Base-by-base conservation (phyloP, 2,888 invertebrate species). In the Apotomis capreana region DNA sequence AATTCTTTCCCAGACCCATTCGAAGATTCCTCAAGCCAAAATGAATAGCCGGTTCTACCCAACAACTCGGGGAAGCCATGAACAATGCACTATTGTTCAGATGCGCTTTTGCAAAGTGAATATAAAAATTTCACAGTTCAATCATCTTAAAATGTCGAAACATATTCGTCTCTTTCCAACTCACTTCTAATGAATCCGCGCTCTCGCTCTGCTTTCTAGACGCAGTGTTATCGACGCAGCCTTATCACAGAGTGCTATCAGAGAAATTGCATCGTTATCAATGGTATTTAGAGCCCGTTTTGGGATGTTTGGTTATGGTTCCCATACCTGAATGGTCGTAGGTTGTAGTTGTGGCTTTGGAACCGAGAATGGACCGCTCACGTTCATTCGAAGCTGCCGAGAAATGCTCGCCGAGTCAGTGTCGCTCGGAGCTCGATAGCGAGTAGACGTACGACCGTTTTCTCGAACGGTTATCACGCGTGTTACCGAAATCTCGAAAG, bases 181-280 rank as follows among this genome's bases (percentile, higher is more conserved):
- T 40, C 46, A 6, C 52, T 26, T 51, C 26, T 65, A 72, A 70
- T 61, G 37, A 69, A 74, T 77, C 63, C 74, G 13, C 82, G 70
- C 72, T 87, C 89, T 83, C 89, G 63, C 80, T 90, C 86, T 78
- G 78, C 84, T 88, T 91, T 90, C 91, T 91, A 92, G 92, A 91
- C 92, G 85, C 87, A 89, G 89, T 91, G 91, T 90, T 92, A 92
- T 92, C 91, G 92, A 92, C 92, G 91, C 89, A 88, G 87, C 85
- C 89, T 91, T 92, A 92, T 92, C 92, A 92, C 82, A 85, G 77
- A 70, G 68, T 62, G 64, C 15, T 40, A 70, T 74, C 78, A 78
- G 74, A 73, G 80, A 74, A 87, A 80, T 85, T 80, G 76, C 81
- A 74, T 68, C 84, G 81, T 81, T 90, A 86, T 83, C 0, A 6